Base-by-base conservation (phyloP, 2,113 vertebrate species). In the Nannobrachium achirus region DNA sequence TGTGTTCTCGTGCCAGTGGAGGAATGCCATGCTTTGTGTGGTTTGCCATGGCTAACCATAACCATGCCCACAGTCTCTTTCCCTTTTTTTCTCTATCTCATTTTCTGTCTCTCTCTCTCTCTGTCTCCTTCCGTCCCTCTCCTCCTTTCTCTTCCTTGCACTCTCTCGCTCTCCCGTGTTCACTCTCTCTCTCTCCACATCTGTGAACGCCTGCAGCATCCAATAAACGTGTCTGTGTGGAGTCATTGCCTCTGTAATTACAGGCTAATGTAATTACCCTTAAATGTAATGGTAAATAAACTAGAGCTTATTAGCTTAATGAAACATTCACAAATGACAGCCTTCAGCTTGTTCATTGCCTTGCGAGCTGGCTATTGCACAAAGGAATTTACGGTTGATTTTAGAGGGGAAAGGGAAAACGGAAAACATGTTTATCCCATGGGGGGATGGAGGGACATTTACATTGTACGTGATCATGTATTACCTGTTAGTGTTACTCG, bases 221-320 rank as follows among this genome's bases (percentile, higher is more conserved):
- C 50, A 20, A 73, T 63, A 52, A 69, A 83, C 60, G 70, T 77
- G 79, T 71, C 57, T 62, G 20, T 45, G 19, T 45, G 19, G 46
- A 76, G 41, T 53, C 57, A 85, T 89, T 87, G 78, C 84, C 71
- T 74, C 74, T n/a, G 41, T 78, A 82, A 86, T 79, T 63, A 13
- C 51, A 20, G 56, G 19, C 50, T 45, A 60, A 61, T 58, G 41
- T 48, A 50, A 67, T 77, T 88, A 75, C 25, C 42, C 67, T 67
- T 59, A 69, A 62, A 71, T 80, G 14, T 67, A 66, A 73, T 71
- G 53, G 3, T 52, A 64, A 66, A 78, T 60, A 81, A 83, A 75
- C 70, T 48, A 60, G 11, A 0, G 20, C 50, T 60, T 76, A 79
- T 86, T 86, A 0, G 20, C 50, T 60, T 76, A 79, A 87, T 86